A percentile compares a stretch with the other conserved stretches of the same genome.
phyloP scores from a whole-genome alignment of 2,797 vertebrate genomes.

The Bothrops alternatus region DNA sequence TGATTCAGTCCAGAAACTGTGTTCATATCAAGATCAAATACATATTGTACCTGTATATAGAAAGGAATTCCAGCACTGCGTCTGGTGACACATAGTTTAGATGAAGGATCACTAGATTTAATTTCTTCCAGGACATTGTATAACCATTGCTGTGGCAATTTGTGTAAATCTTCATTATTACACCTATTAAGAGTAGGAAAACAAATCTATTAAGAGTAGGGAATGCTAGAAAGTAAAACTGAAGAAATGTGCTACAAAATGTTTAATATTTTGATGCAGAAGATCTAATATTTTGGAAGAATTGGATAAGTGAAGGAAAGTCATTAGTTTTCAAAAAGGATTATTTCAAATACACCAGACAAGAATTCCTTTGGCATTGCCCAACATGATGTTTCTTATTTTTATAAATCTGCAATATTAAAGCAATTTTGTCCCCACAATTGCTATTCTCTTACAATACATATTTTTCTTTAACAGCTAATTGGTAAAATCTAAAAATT shows the following conservation, averaged over 20 bases:
- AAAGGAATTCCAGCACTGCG: slow-evolving; percentile 96
- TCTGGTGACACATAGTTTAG: slow-evolving; percentile 91
- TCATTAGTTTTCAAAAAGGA: not conserved
- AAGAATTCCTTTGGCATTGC: not conserved
- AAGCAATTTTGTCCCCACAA: not conserved
- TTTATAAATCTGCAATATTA: not conserved
- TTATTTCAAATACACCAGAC: not conserved
- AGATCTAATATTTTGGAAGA: not conserved
- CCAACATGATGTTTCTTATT: not conserved
- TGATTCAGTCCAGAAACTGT: not conserved
- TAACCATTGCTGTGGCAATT: slow-evolving; percentile 85
- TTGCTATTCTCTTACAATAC: not conserved
- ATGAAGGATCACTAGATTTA: slow-evolving; percentile 85
- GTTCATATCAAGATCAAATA: not conserved
- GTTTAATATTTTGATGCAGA: not conserved
- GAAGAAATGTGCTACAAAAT: not conserved
- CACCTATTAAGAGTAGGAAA: slow-evolving; percentile 71
- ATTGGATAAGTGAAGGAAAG: not conserved
- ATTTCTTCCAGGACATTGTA: slow-evolving; percentile 85
- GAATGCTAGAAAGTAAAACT: slow-evolving; percentile 30
- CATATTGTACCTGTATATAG: slow-evolving; percentile 86
- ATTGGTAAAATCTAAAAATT: not conserved
- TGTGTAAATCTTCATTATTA: slow-evolving; percentile 75
- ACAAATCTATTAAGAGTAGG: slow-evolving; percentile 60
- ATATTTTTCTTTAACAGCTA: not conserved